These are phyloP conservation scores for Copsychus sechellarum DNA, from an alignment of 2,113 vertebrate species.

Conservation along the genomic window DNA sequence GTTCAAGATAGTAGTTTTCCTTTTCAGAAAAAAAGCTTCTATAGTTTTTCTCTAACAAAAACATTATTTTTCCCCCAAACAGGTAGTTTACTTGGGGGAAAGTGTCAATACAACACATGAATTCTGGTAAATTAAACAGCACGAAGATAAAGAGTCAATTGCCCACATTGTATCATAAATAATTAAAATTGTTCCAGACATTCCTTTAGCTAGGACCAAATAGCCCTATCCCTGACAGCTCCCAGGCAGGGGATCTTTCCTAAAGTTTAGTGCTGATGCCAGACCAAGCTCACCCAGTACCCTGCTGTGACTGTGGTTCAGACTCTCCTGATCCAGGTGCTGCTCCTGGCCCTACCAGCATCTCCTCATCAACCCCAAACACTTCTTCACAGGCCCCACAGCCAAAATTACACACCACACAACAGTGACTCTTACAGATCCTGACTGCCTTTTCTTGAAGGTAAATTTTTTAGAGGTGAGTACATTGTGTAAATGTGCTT, in stretches of 20 bases:
- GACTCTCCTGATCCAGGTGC: neutral
- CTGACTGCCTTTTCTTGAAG: neutral
- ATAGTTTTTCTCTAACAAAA: neutral
- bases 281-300: neutral
- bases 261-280: neutral
- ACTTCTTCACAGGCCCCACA: neutral
- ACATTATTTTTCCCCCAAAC: neutral
- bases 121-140: neutral
- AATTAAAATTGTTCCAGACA: neutral
- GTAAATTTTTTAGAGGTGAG: neutral
- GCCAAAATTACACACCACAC: neutral
- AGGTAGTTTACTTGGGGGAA: accelerated
- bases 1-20: neutral
- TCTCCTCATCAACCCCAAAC: neutral
- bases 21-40: neutral
- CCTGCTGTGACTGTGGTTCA: neutral
- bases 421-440: neutral
- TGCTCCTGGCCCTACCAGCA: neutral
- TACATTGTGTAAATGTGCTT: neutral
- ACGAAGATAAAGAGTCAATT: neutral
- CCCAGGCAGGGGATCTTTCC: neutral
- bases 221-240: neutral
- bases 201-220: neutral
- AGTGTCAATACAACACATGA: accelerated
- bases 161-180: neutral